Base-by-base conservation (phyloP, 2,797 vertebrate genomes). In the Pampus argenteus region DNA sequence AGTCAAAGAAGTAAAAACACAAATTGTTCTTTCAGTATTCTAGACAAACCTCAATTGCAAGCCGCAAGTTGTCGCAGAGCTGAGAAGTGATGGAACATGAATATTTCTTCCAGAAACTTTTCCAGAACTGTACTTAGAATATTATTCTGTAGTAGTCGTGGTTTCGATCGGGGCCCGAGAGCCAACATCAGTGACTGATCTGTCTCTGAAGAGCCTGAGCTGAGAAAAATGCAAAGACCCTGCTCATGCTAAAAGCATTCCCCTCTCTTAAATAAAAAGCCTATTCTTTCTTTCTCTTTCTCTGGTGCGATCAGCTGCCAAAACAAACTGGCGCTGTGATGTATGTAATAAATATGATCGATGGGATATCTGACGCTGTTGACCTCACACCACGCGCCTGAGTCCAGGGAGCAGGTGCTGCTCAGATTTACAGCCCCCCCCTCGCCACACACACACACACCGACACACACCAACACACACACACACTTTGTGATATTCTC, bases 341-440 rank as follows among this genome's bases (percentile, higher is more conserved):
- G 87, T 88, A 90, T 81, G 82, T 87, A 88, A 93, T 92, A 94
- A 94, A 93, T 90, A 90, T 93, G 92, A 94, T 91, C 79, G 87
- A 93, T 91, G 85, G 88, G 85, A 86, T 88, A 90, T 93, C 85
- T 78, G 83, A 78, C 66, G 66, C 73, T 62, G 87, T 82, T 94
- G 93, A 94, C 93, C 94, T 93, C 92, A 91, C 93, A 91, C 90
- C 90, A 86, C 78, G 85, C 49, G 72, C 82, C 81, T 34, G 83
- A 81, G 90, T 83, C 71, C 59, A 82, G 86, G 89, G 84, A 91
- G 90, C 94, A 94, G 93, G 93, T 95, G 92, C 87, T 88, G 86
- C 78, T 88, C 79, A 87, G 91, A 95, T 95, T 93, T 94, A 94
- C 79, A 65, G 75, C 79, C 38, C 29, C 17, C n/a, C 18, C 15